Base-by-base conservation (phyloP, 1,140 invertebrate species). In the Hirudo medicinalis region DNA sequence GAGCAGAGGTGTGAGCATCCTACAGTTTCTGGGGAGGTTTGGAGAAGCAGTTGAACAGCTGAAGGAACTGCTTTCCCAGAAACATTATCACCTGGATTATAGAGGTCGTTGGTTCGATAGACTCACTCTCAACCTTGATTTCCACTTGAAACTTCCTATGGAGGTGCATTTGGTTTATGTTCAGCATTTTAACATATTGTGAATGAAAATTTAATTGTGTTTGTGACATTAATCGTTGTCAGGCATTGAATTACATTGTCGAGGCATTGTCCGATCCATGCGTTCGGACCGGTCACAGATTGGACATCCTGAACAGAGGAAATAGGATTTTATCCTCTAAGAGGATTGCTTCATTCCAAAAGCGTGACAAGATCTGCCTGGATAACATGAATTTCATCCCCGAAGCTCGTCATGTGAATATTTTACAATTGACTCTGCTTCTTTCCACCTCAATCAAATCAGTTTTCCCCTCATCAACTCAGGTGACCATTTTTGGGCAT, bases 61-160 rank as follows among this genome's bases (percentile, higher is more conserved):
- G 8, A 73, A 78, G 53, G 74, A 78, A 49, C 76, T 86, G 6
- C 76, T 87, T 17, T 71, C 67, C 0, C 84, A 86, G 76, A 73
- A 77, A 2, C 74, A 80, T 0, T 83, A 85, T 74, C 77, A 80
- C 60, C 72, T 73, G 29, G 77, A 83, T 60, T 82, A 83, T 72
- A 76, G 83, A 43, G 85, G 84, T 17, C 78, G 81, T 36, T 86
- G 84, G 84, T 85, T 79, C 76, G 85, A 86, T 72, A 75, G 86
- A 71, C 74, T 85, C 25, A 80, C 84, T 19, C 77, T 86, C 0
- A 86, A 86, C 74, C 77, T 83, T 20, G 82, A 85, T 57, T 79
- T 78, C 63, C 84, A 86, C 79, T 76, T 86, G 36, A 86, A 85
- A 76, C 76, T 79, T 69, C 79, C 78, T 2, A 27, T 40, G 8